Evolutionary conservation across 2,888 invertebrate species (phyloP).

Genomic region (Sinopyrophorus schimmeli): DNA sequence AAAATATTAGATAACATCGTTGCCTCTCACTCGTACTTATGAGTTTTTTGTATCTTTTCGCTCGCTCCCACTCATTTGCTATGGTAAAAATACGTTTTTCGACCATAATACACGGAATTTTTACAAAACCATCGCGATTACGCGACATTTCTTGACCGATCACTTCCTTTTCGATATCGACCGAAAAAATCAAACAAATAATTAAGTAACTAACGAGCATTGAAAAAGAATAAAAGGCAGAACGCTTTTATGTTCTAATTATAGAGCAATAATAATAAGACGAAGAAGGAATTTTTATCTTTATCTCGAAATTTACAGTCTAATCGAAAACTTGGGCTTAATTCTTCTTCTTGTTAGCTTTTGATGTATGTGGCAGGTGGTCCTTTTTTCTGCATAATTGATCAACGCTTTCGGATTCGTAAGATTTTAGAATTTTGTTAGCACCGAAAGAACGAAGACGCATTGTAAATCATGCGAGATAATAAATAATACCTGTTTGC

Average conservation of each 20-base stretch:
- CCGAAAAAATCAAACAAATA: conserved; percentile 23
- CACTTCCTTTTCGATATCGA: conserved; percentile 30
- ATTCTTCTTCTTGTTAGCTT: conserved; percentile 11
- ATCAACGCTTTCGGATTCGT: conserved; percentile 6
- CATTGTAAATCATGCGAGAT: background rate
- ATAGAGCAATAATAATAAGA: conserved; percentile 18
- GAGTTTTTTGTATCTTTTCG: too few relatives aligned
- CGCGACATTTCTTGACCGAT: conserved; percentile 34
- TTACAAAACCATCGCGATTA: too few relatives aligned
- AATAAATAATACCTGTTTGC: conserved; percentile 4
- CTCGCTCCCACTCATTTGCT: too few relatives aligned
- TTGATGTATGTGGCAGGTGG: conserved; percentile 17
- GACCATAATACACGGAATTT: too few relatives aligned
- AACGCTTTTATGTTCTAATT: conserved; percentile 22
- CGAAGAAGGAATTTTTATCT: too few relatives aligned
- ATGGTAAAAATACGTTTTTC: too few relatives aligned
- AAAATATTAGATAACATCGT: too few relatives aligned
- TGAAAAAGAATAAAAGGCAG: conserved; percentile 9
- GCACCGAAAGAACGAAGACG: background rate
- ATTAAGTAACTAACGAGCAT: conserved; percentile 26
- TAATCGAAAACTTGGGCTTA: conserved; percentile 5
- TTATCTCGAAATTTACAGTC: conserved; percentile 17
- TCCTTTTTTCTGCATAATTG: conserved; percentile 4
- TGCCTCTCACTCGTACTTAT: too few relatives aligned
- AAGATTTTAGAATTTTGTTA: background rate